phyloP scores from a whole-genome alignment of 2,797 vertebrate species.

The Pangasius djambal region DNA sequence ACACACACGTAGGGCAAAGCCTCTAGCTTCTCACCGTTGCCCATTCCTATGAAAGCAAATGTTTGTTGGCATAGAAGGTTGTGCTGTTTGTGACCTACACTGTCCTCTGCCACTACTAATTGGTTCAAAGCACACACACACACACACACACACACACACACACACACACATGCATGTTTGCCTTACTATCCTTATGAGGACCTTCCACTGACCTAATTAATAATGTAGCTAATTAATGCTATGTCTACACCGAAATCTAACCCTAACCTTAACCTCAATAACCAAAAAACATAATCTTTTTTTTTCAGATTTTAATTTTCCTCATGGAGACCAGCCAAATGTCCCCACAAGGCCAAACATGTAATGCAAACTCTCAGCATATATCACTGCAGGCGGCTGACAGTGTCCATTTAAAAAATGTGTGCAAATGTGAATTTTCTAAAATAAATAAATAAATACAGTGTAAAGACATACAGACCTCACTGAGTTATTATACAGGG shows the following conservation, averaged over 20 bases:
- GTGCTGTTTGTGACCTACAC: constrained; percentile 41
- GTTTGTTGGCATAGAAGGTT: constrained; percentile 29
- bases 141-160: constrained; percentile 23
- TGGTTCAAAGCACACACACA: constrained; percentile 51
- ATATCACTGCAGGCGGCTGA: background rate
- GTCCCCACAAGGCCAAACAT: background rate
- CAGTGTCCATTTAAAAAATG: background rate
- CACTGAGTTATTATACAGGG: background rate
- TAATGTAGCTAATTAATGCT: background rate
- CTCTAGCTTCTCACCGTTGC: constrained; percentile 11
- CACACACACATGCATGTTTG: background rate
- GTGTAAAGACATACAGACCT: background rate
- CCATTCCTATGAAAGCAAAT: constrained; percentile 32
- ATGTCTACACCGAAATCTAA: background rate
- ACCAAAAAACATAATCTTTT: background rate
- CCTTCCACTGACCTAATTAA: background rate
- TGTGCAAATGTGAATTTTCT: background rate
- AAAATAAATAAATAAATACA: background rate
- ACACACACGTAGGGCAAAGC: constrained; percentile 4
- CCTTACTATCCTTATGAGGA: background rate
- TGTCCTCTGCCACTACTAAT: constrained; percentile 49
- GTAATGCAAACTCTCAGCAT: background rate
- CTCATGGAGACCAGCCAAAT: background rate
- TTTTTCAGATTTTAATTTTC: background rate
- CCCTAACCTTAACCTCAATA: background rate